These are phyloP conservation scores for Tinamus guttatus DNA, from an alignment of 2,113 vertebrate species.

Conservation along the genomic window DNA sequence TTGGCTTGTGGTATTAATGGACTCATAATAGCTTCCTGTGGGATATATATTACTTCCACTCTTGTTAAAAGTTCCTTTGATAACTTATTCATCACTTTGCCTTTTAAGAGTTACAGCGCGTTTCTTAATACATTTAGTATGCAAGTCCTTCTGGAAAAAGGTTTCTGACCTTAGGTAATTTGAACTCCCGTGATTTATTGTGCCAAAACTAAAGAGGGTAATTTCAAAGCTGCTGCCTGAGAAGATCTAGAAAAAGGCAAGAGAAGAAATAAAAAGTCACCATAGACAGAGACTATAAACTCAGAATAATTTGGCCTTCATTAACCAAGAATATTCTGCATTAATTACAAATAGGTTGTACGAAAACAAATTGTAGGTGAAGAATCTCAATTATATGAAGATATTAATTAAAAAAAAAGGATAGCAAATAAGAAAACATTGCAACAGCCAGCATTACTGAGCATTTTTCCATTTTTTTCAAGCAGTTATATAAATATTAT, in stretches of 20 bases:
- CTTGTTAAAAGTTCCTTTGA: constrained; percentile 73
- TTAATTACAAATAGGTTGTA: neutral
- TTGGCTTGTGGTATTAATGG: constrained; percentile 66
- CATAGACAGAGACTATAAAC: neutral
- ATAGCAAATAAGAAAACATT: neutral
- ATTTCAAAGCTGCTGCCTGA: neutral
- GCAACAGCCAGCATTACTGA: neutral
- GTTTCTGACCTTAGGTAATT: constrained; percentile 64
- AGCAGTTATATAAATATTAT: neutral
- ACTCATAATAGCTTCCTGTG: constrained; percentile 69
- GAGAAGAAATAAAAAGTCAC: neutral
- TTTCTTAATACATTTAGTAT: constrained; percentile 51
- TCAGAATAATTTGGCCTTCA: neutral
- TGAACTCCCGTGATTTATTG: constrained; percentile 41
- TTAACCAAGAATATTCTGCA: neutral
- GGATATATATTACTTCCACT: constrained; percentile 69
- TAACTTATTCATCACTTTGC: constrained; percentile 74
- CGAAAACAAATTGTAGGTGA: neutral
- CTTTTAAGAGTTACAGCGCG: constrained; percentile 49
- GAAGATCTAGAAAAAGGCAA: neutral
- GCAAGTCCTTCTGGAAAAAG: constrained; percentile 63
- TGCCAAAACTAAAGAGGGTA: neutral
- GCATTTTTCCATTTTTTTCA: neutral
- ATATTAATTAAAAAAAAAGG: neutral
- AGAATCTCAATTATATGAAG: neutral